phyloP scores from a whole-genome alignment of 2,888 invertebrate genomes.

The Drosophila quasianomalipes region DNA sequence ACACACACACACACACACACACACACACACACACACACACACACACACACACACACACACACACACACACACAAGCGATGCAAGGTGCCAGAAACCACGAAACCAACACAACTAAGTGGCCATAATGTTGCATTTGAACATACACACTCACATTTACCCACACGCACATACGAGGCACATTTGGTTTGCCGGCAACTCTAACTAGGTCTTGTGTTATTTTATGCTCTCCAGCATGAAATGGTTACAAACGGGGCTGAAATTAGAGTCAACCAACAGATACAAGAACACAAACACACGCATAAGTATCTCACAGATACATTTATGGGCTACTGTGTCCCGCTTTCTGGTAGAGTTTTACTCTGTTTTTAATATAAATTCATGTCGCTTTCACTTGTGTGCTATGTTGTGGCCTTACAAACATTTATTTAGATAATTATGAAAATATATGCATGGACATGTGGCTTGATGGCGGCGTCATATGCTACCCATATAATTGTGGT shows the following conservation, averaged over 20 bases:
- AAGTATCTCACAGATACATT: conserved; percentile 48
- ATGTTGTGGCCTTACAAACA: conserved; percentile 60
- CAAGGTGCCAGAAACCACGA: conserved; percentile 27
- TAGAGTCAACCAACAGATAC: conserved; percentile 55
- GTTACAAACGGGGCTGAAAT: conserved; percentile 56
- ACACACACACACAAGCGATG: conserved; percentile 12
- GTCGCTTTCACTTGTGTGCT: conserved; percentile 68
- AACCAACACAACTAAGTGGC: conserved; percentile 62
- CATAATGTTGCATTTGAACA: conserved; percentile 68
- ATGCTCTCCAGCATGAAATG: conserved; percentile 54
- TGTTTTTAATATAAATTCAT: conserved; percentile 77
- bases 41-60: conserved; percentile 23
- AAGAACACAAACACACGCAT: conserved; percentile 13
- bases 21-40: conserved; percentile 18
- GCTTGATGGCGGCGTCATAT: conserved; percentile 39
- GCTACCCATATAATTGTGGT: conserved; percentile 38
- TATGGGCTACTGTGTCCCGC: conserved; percentile 60
- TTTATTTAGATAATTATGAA: conserved; percentile 75
- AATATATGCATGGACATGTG: conserved; percentile 60
- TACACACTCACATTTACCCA: conserved; percentile 21
- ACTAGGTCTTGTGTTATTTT: conserved; percentile 71
- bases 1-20: conserved; percentile 16
- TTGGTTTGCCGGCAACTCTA: conserved; percentile 46
- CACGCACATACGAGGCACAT: conserved; percentile 15
- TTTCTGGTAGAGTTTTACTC: conserved; percentile 60